Base-by-base conservation (phyloP, 2,113 vertebrate genomes). In the Lycocorax pyrrhopterus region DNA sequence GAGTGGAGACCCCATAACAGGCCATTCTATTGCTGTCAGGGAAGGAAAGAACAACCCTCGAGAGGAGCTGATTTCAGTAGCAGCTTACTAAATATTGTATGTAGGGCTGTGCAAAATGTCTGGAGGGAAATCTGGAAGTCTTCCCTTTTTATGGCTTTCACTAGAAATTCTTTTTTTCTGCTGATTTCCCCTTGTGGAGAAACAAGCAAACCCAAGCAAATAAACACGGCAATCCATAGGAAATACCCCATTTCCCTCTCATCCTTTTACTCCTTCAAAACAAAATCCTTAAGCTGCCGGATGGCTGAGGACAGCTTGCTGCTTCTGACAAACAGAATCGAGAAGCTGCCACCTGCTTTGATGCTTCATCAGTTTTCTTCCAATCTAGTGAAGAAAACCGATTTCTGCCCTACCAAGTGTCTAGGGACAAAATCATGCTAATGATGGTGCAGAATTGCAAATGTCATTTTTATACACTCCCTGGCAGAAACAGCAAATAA, bases 191-290 rank as follows among this genome's bases (percentile, higher is more conserved):
- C 41, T 85, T 20, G 22, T 23, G 32, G 51, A 74, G 52, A 67
- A 88, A 86, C 67, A 83, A 90, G 60, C 30, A 88, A 84, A 14
- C 68, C 47, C 72, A 63, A 94, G 86, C 41, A 96, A 92, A 94
- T 84, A 90, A 96, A 93, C 76, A 92, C 90, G 43, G 55, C 81
- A 85, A 91, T 87, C 59, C 84, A 76, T 81, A 85, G 89, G 94
- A 97, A 96, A 91, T 80, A 56, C 27, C 63, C 81, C 47, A 80
- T 94, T 95, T 97, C 88, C 79, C 47, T 80, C 78, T 83, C 75
- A 91, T 72, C 56, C 46, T 93, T 91, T 90, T 44, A 80, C 41
- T 59, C 59, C 23, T 37, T 77, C 52, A 33, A 33, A 93, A 90
- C 68, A 87, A 93, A 89, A 60, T 89, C 81, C 90, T 89, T 51